Evolutionary conservation across 2,888 invertebrate species (phyloP), one percentile per base, ranked within the genome.

Genomic region (Drosophila subsilvestris): DNA sequence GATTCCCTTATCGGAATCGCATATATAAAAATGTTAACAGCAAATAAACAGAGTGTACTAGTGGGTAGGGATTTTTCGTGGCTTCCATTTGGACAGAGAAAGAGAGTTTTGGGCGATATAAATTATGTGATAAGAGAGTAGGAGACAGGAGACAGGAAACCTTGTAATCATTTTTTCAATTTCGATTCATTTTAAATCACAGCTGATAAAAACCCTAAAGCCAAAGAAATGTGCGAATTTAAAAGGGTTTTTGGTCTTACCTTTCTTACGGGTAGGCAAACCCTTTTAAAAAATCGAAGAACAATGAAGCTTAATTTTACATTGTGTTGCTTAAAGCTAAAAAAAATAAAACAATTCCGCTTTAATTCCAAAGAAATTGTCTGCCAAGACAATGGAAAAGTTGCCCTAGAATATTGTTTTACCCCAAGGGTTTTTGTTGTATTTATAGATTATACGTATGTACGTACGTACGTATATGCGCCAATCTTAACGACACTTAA

Each of bases 101-200:
- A 53, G 29, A 20, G n/a, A 57, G 45, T 45, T 56, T 50, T 20
- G 18, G 49, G 29, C 42, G 47, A 43, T 54, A 79, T 70, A 54
- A 55, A 43, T 54, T 54, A 27, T 27, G 22, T 60, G 65, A 65
- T 48, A 60, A 57, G 59, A 57, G 27, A 61, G 60, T 62, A 25
- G 48, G 20, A 20, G 20, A 20, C 20, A 20, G 20, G 27, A 27
- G 27, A 8, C 27, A 27, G 27, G 27, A 37, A n/a, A 67, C 50
- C 43, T 55, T 55, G 37, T 72, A 85, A 87, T 68, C 69, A 85
- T 66, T 65, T 81, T 60, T 51, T 17, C 45, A 25, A 49, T 69
- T n/a, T 32, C 57, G 53, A 69, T 67, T 51, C 59, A 60, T 56
- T 56, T 17, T 42, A 45, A 14, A 47, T 27, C 51, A 14, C 14